Evolutionary conservation across 2,888 invertebrate species (phyloP).

Genomic region (Cerceris ruficornis): DNA sequence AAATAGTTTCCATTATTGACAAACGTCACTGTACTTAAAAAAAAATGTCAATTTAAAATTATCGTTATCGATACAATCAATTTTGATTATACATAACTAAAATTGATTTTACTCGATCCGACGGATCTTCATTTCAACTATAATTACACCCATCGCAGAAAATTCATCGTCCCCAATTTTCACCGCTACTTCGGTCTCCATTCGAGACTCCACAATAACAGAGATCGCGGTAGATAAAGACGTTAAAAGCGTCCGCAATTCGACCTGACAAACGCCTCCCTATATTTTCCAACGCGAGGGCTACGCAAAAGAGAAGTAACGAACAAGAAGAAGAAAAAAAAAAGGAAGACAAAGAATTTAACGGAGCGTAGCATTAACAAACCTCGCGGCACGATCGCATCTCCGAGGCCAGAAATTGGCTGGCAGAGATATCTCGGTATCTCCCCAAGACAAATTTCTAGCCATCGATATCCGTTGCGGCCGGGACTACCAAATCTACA

Average conservation of each 20-base stretch:
- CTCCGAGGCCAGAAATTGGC: slow-evolving; percentile 46
- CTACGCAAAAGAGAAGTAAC: not conserved
- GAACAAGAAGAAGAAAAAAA: not conserved
- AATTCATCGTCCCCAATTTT: no score
- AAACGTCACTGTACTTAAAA: no score
- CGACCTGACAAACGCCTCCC: slow-evolving; percentile 1
- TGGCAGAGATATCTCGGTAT: slow-evolving; percentile 10
- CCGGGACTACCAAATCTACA: slow-evolving; percentile 58
- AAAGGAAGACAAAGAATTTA: slow-evolving; percentile 23
- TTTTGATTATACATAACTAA: no score
- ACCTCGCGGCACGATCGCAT: slow-evolving; percentile 27
- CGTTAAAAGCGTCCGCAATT: not conserved
- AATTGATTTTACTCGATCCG: no score
- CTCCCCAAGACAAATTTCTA: slow-evolving; percentile 52
- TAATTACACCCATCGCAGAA: no score
- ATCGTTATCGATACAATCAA: no score
- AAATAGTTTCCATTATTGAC: no score
- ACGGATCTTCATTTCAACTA: no score
- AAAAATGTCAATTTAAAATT: no score
- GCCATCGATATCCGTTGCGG: slow-evolving; percentile 55
- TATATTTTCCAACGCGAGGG: slow-evolving; percentile 11
- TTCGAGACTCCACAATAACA: not conserved
- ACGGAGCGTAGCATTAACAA: slow-evolving; percentile 40
- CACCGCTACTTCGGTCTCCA: no score
- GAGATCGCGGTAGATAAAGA: slow-evolving; percentile 7